phyloP scores from a whole-genome alignment of 1,140 invertebrate species.

The Caenorhabditis briggsae region DNA sequence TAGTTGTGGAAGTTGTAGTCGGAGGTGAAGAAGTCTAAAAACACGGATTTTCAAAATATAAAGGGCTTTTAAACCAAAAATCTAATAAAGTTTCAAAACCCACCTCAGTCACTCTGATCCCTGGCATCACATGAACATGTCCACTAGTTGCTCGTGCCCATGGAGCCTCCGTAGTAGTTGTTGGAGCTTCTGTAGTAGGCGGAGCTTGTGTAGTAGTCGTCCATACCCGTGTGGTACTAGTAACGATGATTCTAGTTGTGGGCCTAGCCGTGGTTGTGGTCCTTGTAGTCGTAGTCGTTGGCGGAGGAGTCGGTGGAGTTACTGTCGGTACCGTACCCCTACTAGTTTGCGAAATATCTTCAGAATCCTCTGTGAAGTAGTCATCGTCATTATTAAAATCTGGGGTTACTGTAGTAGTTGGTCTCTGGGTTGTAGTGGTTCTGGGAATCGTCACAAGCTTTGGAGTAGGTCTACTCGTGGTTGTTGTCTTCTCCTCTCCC shows the following conservation, averaged over 20 bases:
- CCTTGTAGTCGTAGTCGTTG: not conserved
- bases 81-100: not conserved
- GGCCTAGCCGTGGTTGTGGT: not conserved
- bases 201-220: not conserved
- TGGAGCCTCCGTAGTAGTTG: conserved; percentile 1
- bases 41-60: too few relatives aligned
- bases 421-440: not conserved
- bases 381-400: conserved; percentile 16
- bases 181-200: not conserved
- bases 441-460: not conserved
- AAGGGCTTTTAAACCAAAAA: too few relatives aligned
- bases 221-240: conserved; percentile 26
- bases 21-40: not conserved
- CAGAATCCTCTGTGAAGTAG: conserved; percentile 3
- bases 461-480: not conserved
- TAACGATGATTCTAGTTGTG: not conserved
- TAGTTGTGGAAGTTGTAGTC: not conserved
- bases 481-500: not conserved
- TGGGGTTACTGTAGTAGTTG: not conserved
- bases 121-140: conserved; percentile 31
- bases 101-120: conserved; percentile 19
- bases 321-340: conserved; percentile 48
- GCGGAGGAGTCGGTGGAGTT: not conserved
- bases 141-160: conserved; percentile 1
- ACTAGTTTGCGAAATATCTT: conserved; percentile 12